Base-by-base conservation (phyloP, 2,888 invertebrate species). In the Orthosia cruda region DNA sequence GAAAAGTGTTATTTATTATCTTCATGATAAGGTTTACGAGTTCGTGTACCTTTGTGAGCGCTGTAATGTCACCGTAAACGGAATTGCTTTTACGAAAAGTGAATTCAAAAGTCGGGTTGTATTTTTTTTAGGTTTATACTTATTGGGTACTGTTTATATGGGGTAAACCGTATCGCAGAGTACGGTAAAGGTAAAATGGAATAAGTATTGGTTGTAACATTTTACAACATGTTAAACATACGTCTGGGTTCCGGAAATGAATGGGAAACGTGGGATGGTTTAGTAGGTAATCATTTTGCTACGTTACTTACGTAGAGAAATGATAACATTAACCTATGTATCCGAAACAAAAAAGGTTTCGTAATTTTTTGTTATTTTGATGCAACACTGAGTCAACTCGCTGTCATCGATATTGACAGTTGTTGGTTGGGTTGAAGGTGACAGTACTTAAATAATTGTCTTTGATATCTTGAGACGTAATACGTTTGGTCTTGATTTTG, bases 1-100 rank as follows among this genome's bases (percentile, higher is more conserved):
- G 87, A 76, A 87, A 87, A 87, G 72, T 88, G 85, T 87, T 88
- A 87, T 87, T 87, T 87, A 88, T 88, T 85, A 85, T 83, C 74
- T 74, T 69, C 50, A 12, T 55, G 87, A 87, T 87, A 87, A 87
- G 87, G 85, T 78, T 84, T 85, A 88, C 80, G 84, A 75, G 80
- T 73, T 85, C 71, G 74, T 74, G 77, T 80, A 85, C 80, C 83
- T 87, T 87, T 77, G 73, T 80, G 64, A 73, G 63, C 76, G 76
- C 76, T 62, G 61, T 80, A 77, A 85, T 86, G 74, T 81, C 68
- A 67, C 65, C 54, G 77, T 86, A 72, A 81, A 78, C 73, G 81
- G 76, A 87, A 87, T 80, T 83, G 79, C 81, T 87, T 81, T 81
- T 77, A 73, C 69, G 80, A 66, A 81, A 85, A 85, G 74, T 77